These are phyloP conservation scores for Fragum whitleyi DNA, from an alignment of 2,888 invertebrate genomes.

Conservation along the genomic window DNA sequence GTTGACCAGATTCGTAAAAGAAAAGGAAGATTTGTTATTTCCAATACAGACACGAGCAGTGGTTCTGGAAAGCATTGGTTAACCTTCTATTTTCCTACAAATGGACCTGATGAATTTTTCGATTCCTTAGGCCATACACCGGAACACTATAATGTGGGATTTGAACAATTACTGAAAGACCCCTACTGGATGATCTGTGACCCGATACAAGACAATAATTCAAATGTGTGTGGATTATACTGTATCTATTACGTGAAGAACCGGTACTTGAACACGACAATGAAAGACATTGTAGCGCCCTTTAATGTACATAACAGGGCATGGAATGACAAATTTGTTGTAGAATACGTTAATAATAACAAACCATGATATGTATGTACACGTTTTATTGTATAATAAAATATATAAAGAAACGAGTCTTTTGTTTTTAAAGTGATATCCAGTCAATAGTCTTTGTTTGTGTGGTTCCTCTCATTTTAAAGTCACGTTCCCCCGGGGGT, in stretches of 20 bases:
- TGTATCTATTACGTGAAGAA: constrained; percentile 26
- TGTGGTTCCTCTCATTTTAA: constrained; percentile 9
- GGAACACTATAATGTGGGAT: background rate
- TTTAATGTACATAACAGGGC: constrained; percentile 13
- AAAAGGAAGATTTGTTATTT: constrained; percentile 16
- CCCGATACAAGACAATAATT: constrained; percentile 19
- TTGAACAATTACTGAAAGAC: constrained; percentile 13
- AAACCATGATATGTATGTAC: constrained; percentile 3
- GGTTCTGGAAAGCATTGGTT: constrained; percentile 35
- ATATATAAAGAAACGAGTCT: background rate
- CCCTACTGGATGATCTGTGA: constrained; percentile 23
- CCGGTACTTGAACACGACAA: background rate
- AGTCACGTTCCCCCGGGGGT: constrained; percentile 23
- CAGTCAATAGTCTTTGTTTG: constrained; percentile 16
- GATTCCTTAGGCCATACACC: constrained; percentile 43
- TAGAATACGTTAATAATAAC: constrained; percentile 21
- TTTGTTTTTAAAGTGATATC: constrained; percentile 25
- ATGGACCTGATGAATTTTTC: constrained; percentile 47
- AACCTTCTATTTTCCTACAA: constrained; percentile 26
- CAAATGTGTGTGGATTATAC: constrained; percentile 25
- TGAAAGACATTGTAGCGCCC: constrained; percentile 19
- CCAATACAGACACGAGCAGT: constrained; percentile 15
- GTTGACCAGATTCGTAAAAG: constrained; percentile 12
- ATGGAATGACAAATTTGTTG: constrained; percentile 18
- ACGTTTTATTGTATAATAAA: background rate